Conservation (phyloP, 2,888 invertebrate genomes). For the Acronicta leporina region DNA sequence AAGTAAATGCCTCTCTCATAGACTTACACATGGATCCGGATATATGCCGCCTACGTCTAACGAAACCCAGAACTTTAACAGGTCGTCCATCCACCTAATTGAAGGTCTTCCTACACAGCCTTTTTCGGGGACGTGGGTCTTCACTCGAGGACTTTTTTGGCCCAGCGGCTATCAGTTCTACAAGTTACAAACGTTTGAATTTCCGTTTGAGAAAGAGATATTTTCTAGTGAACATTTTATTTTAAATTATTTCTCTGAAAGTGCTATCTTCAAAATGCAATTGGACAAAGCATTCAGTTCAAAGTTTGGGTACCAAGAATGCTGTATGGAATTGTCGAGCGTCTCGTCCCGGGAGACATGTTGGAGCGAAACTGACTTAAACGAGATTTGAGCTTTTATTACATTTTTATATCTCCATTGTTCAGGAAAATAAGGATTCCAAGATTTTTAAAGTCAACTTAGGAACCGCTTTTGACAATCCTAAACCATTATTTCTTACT, state of each 20-base stretch:
- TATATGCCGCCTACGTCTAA: too few relatives aligned
- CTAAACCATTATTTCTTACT: too few relatives aligned
- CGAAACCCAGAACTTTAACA: too few relatives aligned
- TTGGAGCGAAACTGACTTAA: slow-evolving; percentile 37
- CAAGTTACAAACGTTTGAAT: neutral
- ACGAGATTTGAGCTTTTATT: slow-evolving; percentile 45
- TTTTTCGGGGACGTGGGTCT: too few relatives aligned
- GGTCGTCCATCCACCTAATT: too few relatives aligned
- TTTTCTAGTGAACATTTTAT: slow-evolving; percentile 3
- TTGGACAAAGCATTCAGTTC: slow-evolving; percentile 37
- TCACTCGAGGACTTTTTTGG: too few relatives aligned
- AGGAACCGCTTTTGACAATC: too few relatives aligned
- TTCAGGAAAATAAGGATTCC: slow-evolving; percentile 3
- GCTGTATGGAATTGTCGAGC: slow-evolving; percentile 15
- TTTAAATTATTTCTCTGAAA: slow-evolving; percentile 18
- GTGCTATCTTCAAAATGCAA: slow-evolving; percentile 25
- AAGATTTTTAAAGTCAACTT: neutral
- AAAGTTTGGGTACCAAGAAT: slow-evolving; percentile 31
- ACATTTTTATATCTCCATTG: slow-evolving; percentile 30
- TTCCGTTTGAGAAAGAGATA: slow-evolving; percentile 2
- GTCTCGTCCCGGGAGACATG: slow-evolving; percentile 26
- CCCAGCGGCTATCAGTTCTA: too few relatives aligned
- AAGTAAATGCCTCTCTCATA: too few relatives aligned
- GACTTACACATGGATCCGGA: too few relatives aligned
- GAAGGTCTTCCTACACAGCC: too few relatives aligned